Evolutionary conservation across 92 coral and sea anemone species (phyloP), one percentile per base, ranked within the genome.

Genomic region (Porites lobata): DNA sequence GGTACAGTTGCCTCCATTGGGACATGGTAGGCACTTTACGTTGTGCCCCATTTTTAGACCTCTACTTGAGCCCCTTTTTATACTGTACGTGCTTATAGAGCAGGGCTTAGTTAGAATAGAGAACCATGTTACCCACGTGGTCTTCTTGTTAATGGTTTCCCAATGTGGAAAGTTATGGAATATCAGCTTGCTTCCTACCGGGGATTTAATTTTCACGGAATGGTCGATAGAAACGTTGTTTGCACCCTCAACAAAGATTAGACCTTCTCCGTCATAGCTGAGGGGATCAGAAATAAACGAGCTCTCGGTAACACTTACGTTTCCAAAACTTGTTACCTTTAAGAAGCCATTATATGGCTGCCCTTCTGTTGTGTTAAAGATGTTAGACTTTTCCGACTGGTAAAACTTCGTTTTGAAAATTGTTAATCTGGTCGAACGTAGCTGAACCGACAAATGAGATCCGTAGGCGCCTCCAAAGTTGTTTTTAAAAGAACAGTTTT

Each of bases 1-100:
- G 1, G 73, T 54, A 61, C 92, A 89, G 29, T 76, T 68, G 6
- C 83, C 92, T 6, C 92, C 92, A 3, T 9, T 14, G 50, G 92
- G 92, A 59, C 92, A 89, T 0, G 76, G 26, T 3, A 24, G 77
- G 65, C 92, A 89, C n/a, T 53, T 13, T 6, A 75, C 21, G 26
- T 66, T 12, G 65, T 43, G 56, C 66, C 5, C 53, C 7, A 83
- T 24, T n/a, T 29, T 24, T 3, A 83, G 59, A 8, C 92, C 88
- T 18, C 58, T 50, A 8, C 76, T 68, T 52, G 26, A 15, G 14
- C 85, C 92, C 51, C 88, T 66, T 19, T 43, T 43, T 7, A 89
- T 76, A 24, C 88, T 89, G 84, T 89, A 89, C 1, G 70, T 20
- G 19, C 77, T 78, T 47, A 59, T 51, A 24, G 88, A 72, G 18